phyloP scores from a whole-genome alignment of 64 coral and sea anemone species.

The Platygyra sinensis region DNA sequence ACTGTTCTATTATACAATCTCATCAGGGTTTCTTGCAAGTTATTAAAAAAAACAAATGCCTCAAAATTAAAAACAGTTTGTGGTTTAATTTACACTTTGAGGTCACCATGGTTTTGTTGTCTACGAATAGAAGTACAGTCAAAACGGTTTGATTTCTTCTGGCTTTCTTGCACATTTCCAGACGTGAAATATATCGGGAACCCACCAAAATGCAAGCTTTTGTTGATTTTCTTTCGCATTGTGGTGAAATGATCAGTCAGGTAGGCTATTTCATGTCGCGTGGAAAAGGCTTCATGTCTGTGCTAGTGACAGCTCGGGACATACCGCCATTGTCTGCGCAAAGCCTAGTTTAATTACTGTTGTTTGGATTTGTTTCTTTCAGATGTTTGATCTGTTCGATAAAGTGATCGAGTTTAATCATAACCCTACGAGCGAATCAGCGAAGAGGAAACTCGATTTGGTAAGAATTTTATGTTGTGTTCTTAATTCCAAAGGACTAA shows the following conservation, averaged over 20 bases:
- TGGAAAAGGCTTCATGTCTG: neutral
- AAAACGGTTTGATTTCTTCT: neutral
- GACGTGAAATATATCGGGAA: neutral
- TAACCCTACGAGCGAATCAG: constrained; percentile 81
- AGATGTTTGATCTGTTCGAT: constrained; percentile 85
- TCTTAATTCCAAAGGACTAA: neutral
- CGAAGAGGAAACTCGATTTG: constrained; percentile 85
- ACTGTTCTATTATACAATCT: neutral
- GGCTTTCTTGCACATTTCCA: neutral
- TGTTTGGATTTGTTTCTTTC: neutral
- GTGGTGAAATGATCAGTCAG: neutral
- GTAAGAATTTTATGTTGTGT: constrained; percentile 25
- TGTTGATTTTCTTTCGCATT: neutral
- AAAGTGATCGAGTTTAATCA: constrained; percentile 87
- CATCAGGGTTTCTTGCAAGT: neutral
- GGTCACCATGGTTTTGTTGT: neutral
- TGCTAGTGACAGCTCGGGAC: neutral
- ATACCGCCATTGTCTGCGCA: neutral
- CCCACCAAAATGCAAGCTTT: neutral
- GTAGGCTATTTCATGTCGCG: neutral
- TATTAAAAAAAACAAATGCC: neutral
- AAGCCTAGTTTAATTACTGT: neutral
- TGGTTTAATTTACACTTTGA: constrained; percentile 8
- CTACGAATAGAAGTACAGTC: neutral
- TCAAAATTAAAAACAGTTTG: neutral